These are phyloP conservation scores for Hoplodrina blanda DNA, from an alignment of 2,888 invertebrate species.

Conservation along the genomic window DNA sequence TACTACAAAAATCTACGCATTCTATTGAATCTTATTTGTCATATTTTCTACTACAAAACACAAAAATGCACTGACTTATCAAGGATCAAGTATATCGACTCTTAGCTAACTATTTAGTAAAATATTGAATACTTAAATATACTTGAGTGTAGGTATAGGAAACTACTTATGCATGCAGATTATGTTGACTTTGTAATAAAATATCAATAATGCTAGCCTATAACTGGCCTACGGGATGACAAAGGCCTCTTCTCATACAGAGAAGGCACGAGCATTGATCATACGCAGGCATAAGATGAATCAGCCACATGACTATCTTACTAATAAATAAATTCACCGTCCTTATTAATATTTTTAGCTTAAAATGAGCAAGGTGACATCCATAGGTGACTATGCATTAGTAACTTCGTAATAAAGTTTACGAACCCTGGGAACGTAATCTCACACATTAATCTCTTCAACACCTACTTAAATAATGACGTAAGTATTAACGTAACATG, in stretches of 20 bases:
- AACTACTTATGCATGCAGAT: background rate
- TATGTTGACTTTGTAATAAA: background rate
- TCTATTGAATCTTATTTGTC: background rate
- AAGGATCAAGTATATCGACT: background rate
- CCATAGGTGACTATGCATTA: slow-evolving; percentile 28
- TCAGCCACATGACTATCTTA: too few relatives aligned
- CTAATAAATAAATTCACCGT: background rate
- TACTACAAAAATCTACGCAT: background rate
- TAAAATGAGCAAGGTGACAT: slow-evolving; percentile 17
- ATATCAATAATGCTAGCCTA: too few relatives aligned
- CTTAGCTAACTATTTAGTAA: background rate
- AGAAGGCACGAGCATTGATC: too few relatives aligned
- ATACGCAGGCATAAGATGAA: too few relatives aligned
- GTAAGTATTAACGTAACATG: slow-evolving; percentile 44
- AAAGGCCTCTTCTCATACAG: too few relatives aligned
- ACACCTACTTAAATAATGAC: slow-evolving; percentile 60
- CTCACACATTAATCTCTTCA: slow-evolving; percentile 50
- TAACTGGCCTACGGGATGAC: too few relatives aligned
- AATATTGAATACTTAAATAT: background rate
- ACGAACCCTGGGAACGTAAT: slow-evolving; percentile 42
- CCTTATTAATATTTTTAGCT: slow-evolving; percentile 3
- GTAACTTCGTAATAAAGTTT: slow-evolving; percentile 41
- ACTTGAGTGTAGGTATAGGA: background rate
- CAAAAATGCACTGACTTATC: background rate
- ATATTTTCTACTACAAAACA: too few relatives aligned